Base-by-base conservation (phyloP, 2,113 vertebrate genomes). In the Ailuropoda melanoleuca region DNA sequence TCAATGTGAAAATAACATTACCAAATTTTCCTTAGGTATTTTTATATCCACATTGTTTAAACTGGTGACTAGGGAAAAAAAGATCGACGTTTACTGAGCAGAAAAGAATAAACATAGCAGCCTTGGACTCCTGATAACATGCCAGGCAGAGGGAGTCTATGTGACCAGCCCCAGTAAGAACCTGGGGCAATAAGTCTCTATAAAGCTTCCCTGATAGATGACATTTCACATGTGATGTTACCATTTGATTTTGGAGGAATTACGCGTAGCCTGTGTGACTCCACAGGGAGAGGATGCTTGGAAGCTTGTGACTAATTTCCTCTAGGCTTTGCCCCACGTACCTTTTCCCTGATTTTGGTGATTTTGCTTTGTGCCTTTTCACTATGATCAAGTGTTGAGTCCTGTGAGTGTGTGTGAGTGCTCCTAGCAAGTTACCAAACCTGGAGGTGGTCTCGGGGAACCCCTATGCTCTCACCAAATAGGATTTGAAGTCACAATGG, bases 11-110 rank as follows among this genome's bases (percentile, higher is more conserved):
- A 93, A 96, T 26, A 86, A 21, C 34, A 24, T 18, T 87, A 70
- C 14, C n/a, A 21, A 46, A 46, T 92, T 78, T 90, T 90, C 60
- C n/a, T 62, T 15, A 80, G 23, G 75, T 95, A 83, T 88, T 96
- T 93, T 95, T 88, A 64, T 29, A 60, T 53, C 8, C 11, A 64
- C 56, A 60, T 68, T 93, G 50, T 92, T 95, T 91, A 48, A 86
- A 74, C 15, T 96, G 46, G 12, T 68, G 81, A n/a, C 53, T 75
- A 91, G 34, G 11, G 31, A 18, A 31, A 18, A 39, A 50, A 68
- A 43, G 14, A 68, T 4, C 55, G 53, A 94, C 72, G n/a, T 18
- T 80, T 94, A 88, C 48, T 60, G 26, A 80, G 31, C 55, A 90
- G 77, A 88, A 88, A 92, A 62, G 4, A 84, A 24, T 88, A 68